Percentiles rank a stretch among this genome's conserved stretches.
Conservation (phyloP, 2,113 vertebrate genomes). For the Anguilla japonica region DNA sequence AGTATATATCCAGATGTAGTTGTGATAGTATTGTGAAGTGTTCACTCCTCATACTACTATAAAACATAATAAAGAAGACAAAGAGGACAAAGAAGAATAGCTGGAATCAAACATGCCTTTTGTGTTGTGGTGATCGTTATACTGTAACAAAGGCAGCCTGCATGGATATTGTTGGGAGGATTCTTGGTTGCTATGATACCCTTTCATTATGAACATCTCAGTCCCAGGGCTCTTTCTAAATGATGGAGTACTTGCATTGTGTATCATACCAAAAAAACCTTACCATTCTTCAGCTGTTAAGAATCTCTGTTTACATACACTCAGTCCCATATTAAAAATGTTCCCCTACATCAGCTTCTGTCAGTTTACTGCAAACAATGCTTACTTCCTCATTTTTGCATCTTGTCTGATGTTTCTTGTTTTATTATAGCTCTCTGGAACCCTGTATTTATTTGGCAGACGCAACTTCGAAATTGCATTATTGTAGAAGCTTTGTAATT, state of each 20-base stretch:
- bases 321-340: not conserved
- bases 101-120: not conserved
- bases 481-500: not conserved
- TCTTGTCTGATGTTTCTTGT: not conserved
- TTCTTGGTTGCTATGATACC: constrained; percentile 53
- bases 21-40: not conserved
- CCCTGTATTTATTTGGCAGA: constrained; percentile 1
- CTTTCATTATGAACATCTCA: constrained; percentile 47
- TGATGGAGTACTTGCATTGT: constrained; percentile 1
- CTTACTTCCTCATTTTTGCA: constrained; percentile 1
- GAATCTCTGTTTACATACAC: not conserved
- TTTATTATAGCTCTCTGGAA: not conserved
- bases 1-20: not conserved
- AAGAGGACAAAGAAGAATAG: not conserved
- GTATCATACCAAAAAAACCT: constrained; percentile 22
- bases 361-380: not conserved
- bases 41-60: not conserved
- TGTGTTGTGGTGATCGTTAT: not conserved
- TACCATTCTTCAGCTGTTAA: constrained; percentile 7
- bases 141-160: constrained; percentile 8
- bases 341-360: not conserved
- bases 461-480: not conserved
- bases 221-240: constrained; percentile 26
- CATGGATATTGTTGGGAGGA: constrained; percentile 47
- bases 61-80: not conserved